Base-by-base conservation (phyloP, 2,797 vertebrate species). In the Danio kyathit region DNA sequence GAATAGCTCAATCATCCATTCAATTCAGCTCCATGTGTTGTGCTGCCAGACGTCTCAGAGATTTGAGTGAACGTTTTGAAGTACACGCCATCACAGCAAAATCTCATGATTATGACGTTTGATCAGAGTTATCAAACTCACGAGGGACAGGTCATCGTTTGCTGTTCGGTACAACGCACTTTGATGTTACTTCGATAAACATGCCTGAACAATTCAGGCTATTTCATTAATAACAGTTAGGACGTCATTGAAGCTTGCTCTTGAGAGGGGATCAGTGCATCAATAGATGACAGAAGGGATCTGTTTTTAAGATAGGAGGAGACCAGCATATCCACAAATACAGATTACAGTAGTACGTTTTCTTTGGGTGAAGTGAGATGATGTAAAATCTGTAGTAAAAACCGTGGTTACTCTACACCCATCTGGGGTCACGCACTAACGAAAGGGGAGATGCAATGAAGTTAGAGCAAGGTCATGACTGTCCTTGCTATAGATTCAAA, bases 161-260 rank as follows among this genome's bases (percentile, higher is more conserved):
- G 75, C 71, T 40, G 77, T 86, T 85, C 41, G 84, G 69, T 61
- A 74, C 85, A 71, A 83, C 48, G 6, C 76, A 72, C 91, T 93
- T 93, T 93, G 92, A 93, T 92, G 90, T 88, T n/a, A 79, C 43
- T 54, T 67, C 88, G 90, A 91, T 86, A 86, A 90, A 88, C 90
- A 91, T 83, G 87, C 90, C 90, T 89, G 79, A 91, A 86, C 89
- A 90, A 94, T 91, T 90, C 83, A 82, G 81, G 67, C 81, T 86
- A 87, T 91, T 91, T 94, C 89, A 76, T 72, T 81, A 87, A 79
- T 52, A 76, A 78, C 80, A 83, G 52, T 76, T 86, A 70, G 84
- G 82, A 80, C 84, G 83, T 85, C 88, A 90, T 92, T 91, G 89
- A 51, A 48, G 56, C 40, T 48, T 40, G 43, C 17, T 73, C 52